Conservation (phyloP, 2,797 vertebrate genomes). For the Falco berigora region DNA sequence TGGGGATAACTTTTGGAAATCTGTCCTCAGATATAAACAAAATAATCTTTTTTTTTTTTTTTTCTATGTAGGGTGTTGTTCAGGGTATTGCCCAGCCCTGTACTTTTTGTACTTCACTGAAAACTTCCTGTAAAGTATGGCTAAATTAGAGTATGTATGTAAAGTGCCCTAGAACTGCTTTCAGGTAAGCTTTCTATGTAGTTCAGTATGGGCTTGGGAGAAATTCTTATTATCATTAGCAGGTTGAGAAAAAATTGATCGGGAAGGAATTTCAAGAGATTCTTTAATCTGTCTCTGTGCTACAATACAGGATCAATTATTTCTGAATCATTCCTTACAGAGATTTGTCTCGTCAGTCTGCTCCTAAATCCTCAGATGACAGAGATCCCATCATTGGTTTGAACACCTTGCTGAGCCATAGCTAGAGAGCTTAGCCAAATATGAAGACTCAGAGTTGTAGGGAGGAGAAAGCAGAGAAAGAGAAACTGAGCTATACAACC, state of each 20-base stretch:
- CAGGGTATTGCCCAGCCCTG: neutral
- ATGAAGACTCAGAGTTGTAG: neutral
- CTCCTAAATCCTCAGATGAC: neutral
- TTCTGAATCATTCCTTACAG: neutral
- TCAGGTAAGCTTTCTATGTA: neutral
- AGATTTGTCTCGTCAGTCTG: neutral
- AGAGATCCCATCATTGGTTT: neutral
- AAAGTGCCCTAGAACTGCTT: neutral
- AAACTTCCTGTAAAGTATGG: neutral
- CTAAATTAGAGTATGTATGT: neutral
- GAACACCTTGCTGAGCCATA: neutral
- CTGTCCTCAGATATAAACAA: neutral
- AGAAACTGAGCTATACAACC: neutral
- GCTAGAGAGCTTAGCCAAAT: neutral
- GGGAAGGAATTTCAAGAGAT: slow-evolving; percentile 15
- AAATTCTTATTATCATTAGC: neutral
- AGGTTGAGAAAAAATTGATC: neutral
- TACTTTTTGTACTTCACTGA: neutral
- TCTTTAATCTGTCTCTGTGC: neutral
- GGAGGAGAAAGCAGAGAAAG: neutral
- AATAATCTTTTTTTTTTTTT: neutral
- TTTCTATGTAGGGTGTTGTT: neutral
- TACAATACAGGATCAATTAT: neutral
- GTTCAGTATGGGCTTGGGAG: neutral
- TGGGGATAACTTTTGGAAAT: neutral